These are phyloP conservation scores for Sceloporus undulatus DNA, from an alignment of 2,113 vertebrate species.

Conservation along the genomic window DNA sequence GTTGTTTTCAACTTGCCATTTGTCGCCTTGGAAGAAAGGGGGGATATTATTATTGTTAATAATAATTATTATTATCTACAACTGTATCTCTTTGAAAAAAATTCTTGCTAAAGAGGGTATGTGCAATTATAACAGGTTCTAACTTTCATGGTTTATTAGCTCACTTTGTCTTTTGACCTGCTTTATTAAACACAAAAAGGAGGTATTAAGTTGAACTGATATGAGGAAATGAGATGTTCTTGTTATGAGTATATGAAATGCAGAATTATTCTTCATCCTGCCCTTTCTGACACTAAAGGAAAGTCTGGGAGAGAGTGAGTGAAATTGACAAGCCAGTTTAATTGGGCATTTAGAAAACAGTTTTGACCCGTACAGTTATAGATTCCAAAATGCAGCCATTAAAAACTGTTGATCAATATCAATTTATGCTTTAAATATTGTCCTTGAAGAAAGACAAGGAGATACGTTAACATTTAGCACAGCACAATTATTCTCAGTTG, in stretches of 20 bases:
- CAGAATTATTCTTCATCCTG: conserved; percentile 34
- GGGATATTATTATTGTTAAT: too few species aligned
- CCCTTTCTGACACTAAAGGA: conserved; percentile 4
- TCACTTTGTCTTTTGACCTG: conserved; percentile 22
- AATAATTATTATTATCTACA: too few species aligned
- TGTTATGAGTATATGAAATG: conserved; percentile 29
- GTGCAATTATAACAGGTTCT: background rate
- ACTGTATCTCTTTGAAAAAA: background rate
- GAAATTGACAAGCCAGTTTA: conserved; percentile 53
- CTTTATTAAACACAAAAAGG: background rate
- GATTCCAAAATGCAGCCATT: conserved; percentile 23
- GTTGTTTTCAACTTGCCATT: too few species aligned
- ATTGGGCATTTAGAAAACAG: conserved; percentile 28
- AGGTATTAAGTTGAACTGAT: conserved; percentile 41
- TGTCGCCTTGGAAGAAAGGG: too few species aligned
- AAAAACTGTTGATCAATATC: conserved; percentile 42
- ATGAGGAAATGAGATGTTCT: conserved; percentile 36
- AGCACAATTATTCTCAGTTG: background rate
- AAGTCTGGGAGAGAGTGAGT: conserved; percentile 23
- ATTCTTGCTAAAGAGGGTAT: background rate
- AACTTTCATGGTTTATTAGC: conserved; percentile 24
- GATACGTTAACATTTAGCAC: too few species aligned
- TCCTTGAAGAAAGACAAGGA: conserved; percentile 46
- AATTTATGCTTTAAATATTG: too few species aligned
- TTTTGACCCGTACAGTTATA: background rate